These are phyloP conservation scores for Rhea americana DNA, from an alignment of 2,113 vertebrate species.

Conservation along the genomic window DNA sequence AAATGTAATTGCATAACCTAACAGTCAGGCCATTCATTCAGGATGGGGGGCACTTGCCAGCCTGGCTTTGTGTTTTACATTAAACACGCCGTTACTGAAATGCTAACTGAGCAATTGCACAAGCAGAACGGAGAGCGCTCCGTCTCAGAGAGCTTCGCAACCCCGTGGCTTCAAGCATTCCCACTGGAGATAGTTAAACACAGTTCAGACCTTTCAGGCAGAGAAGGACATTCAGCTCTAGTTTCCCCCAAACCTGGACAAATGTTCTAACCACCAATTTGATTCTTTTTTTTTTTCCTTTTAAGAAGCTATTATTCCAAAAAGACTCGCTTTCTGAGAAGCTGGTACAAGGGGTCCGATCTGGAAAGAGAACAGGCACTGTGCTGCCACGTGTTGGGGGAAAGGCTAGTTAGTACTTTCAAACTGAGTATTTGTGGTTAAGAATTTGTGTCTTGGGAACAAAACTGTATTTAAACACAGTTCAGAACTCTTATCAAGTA, in stretches of 20 bases:
- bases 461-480: background rate
- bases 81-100: background rate
- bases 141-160: background rate
- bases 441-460: background rate
- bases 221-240: background rate
- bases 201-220: background rate
- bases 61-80: background rate
- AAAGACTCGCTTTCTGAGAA: background rate
- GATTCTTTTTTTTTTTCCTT: background rate
- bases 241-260: background rate
- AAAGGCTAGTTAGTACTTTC: background rate
- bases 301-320: background rate
- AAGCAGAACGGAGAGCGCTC: background rate
- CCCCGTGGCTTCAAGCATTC: background rate
- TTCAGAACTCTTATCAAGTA: background rate
- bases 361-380: background rate
- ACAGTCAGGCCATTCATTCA: background rate
- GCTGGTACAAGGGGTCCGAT: background rate
- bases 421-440: background rate
- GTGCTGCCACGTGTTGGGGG: background rate
- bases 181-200: background rate
- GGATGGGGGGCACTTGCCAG: background rate
- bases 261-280: background rate
- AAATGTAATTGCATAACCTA: background rate
- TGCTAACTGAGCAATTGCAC: background rate